phyloP scores from a whole-genome alignment of 2,113 vertebrate species.

The Danio rerio region DNA sequence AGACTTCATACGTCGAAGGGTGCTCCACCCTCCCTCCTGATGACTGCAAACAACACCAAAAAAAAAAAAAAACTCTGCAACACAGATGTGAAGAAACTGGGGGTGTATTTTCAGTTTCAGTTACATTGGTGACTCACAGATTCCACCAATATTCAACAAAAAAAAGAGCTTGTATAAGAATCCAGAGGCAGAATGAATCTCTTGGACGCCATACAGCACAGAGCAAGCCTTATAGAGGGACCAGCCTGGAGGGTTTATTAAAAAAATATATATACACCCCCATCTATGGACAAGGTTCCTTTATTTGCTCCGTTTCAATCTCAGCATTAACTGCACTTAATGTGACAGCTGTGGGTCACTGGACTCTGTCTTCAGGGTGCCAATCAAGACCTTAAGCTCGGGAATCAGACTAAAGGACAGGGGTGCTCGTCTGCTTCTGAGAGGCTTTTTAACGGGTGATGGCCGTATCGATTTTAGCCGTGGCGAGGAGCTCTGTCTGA shows the following conservation, averaged over 20 bases:
- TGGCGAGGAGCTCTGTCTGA: constrained; percentile 57
- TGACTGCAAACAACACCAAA: constrained; percentile 65
- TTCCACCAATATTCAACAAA: constrained; percentile 69
- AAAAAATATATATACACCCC: constrained; percentile 59
- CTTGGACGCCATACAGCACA: constrained; percentile 29
- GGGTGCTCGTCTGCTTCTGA: constrained; percentile 73
- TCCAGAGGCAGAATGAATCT: constrained; percentile 44
- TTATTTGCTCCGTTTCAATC: constrained; percentile 82
- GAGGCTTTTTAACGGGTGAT: constrained; percentile 79
- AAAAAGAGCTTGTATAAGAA: constrained; percentile 68
- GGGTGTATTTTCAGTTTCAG: constrained; percentile 73
- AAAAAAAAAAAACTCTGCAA: constrained; percentile 57
- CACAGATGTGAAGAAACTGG: constrained; percentile 56
- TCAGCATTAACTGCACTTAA: constrained; percentile 70
- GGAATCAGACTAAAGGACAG: constrained; percentile 77
- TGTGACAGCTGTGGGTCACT: constrained; percentile 83
- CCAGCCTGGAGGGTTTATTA: constrained; percentile 71
- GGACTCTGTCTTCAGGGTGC: constrained; percentile 70
- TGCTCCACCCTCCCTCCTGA: constrained; percentile 72
- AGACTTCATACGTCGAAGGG: constrained; percentile 65
- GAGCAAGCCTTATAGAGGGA: not conserved
- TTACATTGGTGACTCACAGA: constrained; percentile 77
- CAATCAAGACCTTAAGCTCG: constrained; percentile 79
- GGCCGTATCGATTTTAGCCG: constrained; percentile 78
- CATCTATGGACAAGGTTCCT: constrained; percentile 75